A percentile compares a stretch with the other conserved stretches of the same genome.
Conservation (phyloP, 2,113 vertebrate genomes). For the Ptychochromis oligacanthus region DNA sequence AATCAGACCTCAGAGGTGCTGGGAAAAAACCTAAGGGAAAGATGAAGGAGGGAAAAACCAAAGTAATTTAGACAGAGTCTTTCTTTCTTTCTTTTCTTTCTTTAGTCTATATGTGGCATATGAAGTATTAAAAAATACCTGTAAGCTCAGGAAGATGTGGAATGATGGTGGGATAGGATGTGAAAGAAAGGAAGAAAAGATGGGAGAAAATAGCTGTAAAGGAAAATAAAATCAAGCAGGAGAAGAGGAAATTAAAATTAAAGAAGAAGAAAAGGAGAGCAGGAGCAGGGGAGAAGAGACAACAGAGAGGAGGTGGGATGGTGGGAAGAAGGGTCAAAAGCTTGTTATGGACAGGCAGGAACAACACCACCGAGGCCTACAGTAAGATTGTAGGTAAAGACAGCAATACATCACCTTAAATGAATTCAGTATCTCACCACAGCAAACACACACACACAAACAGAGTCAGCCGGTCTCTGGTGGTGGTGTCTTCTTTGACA, state of each 20-base stretch:
- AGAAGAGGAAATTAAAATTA: not conserved
- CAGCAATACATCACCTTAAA: conserved; percentile 83
- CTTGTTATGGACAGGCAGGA: conserved; percentile 66
- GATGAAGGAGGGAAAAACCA: not conserved
- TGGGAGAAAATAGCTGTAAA: not conserved
- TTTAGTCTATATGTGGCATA: not conserved
- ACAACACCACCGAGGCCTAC: conserved; percentile 70
- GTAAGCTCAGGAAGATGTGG: not conserved
- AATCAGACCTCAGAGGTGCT: conserved; percentile 60
- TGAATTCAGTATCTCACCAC: conserved; percentile 83
- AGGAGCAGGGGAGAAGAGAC: not conserved
- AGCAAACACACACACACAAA: conserved; percentile 66
- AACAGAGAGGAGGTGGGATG: not conserved
- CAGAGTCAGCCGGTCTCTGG: conserved; percentile 68
- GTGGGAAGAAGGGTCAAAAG: conserved; percentile 32
- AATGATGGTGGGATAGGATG: not conserved
- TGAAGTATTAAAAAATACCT: not conserved
- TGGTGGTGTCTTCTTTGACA: conserved; percentile 78
- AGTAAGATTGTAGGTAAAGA: conserved; percentile 78
- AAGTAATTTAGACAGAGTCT: not conserved
- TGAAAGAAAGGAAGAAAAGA: not conserved
- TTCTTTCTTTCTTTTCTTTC: not conserved
- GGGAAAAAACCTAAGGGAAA: conserved; percentile 10
- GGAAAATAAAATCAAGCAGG: not conserved
- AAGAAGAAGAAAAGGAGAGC: not conserved